Conservation (phyloP, 1,140 invertebrate genomes). For the Pseudomyrmex sp. region DNA sequence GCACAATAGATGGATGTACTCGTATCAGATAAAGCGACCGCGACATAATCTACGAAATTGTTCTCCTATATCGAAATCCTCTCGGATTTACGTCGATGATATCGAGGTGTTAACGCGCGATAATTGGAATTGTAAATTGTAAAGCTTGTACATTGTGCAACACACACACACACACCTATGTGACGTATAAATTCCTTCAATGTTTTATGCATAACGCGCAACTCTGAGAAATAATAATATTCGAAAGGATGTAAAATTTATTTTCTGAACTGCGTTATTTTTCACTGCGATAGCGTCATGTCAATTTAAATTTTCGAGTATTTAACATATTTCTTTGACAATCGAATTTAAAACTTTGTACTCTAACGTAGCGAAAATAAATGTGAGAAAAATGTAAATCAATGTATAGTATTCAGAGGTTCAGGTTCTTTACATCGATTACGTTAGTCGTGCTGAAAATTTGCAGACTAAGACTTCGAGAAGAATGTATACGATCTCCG, state of each 20-base stretch:
- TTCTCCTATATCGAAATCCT: background rate
- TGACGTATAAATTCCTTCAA: background rate
- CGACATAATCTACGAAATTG: slow-evolving; percentile 9
- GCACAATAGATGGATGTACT: background rate
- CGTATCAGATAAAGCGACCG: background rate
- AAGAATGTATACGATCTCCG: slow-evolving; percentile 6
- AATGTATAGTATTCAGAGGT: background rate
- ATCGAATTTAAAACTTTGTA: no score
- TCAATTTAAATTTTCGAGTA: no score
- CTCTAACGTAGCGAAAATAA: background rate
- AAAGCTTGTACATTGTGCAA: background rate
- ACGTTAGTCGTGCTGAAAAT: background rate
- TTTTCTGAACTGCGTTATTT: no score
- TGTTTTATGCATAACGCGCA: background rate
- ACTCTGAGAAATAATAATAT: background rate
- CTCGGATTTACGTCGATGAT: background rate
- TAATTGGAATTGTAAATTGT: background rate
- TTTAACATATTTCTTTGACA: no score
- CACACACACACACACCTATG: no score
- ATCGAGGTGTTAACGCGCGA: background rate
- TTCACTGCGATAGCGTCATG: no score
- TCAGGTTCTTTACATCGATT: background rate
- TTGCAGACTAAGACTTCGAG: slow-evolving; percentile 1
- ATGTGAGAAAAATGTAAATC: slow-evolving; percentile 14
- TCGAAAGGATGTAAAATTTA: background rate